Conservation (phyloP, 2,888 invertebrate genomes). For the Dioctria linearis region DNA sequence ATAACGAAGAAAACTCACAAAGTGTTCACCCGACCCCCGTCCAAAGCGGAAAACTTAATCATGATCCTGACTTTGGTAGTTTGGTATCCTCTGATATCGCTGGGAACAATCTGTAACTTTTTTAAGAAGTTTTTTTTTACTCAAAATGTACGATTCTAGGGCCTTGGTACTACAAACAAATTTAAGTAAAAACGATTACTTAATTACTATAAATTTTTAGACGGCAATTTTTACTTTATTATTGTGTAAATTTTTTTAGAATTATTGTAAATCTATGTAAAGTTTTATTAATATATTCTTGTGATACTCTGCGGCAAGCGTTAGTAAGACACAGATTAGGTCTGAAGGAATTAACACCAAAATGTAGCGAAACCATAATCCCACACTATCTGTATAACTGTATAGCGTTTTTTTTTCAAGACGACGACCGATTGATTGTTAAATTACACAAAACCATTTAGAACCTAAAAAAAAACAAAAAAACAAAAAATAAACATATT, state of each 20-base stretch:
- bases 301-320: slow-evolving; percentile 47
- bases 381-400: background rate
- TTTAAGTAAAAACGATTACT: slow-evolving; percentile 48
- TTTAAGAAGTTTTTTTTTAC: slow-evolving; percentile 33
- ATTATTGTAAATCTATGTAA: slow-evolving; percentile 27
- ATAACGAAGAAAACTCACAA: slow-evolving; percentile 10
- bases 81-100: slow-evolving; percentile 25
- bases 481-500: background rate
- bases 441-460: background rate
- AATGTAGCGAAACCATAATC: background rate
- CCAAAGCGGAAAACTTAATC: slow-evolving; percentile 1
- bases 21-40: background rate
- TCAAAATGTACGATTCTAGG: slow-evolving; percentile 23
- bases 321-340: slow-evolving; percentile 17
- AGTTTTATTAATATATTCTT: slow-evolving; percentile 40
- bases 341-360: slow-evolving; percentile 9
- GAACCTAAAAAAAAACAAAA: background rate
- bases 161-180: slow-evolving; percentile 49
- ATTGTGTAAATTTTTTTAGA: slow-evolving; percentile 44
- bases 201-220: slow-evolving; percentile 47
- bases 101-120: slow-evolving; percentile 45
- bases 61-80: slow-evolving; percentile 25
- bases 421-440: background rate
- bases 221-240: slow-evolving; percentile 49
- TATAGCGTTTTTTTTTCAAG: background rate